Evolutionary conservation across 2,888 invertebrate species (phyloP), one percentile per base, ranked within the genome.

Genomic region (Alviniconcha strummeri): DNA sequence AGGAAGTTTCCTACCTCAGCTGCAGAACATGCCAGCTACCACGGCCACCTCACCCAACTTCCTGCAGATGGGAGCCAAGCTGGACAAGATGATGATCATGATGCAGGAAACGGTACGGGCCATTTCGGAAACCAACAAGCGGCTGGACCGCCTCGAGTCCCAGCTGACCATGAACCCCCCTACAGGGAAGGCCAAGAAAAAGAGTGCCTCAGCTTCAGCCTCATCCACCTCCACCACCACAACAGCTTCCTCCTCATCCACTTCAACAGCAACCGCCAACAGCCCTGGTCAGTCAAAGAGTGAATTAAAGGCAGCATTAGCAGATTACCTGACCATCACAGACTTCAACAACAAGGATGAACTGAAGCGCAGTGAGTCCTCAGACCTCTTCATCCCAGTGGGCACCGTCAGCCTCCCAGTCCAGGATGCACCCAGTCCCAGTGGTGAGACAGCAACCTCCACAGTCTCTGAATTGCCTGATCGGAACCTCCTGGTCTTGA

Each of bases 341-440:
- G 86, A 86, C 54, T 86, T 85, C 80, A 83, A 84, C 55, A 85
- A 85, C 54, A 85, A 84, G 13, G 86, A 86, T 76, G 86, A 86
- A 54, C 81, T 86, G 56, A 84, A 83, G 69, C 84, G 86, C 54
- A 84, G 83, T 52, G 86, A 86, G 72, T 86, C 86, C 55, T 86
- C 86, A 0, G 86, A 86, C 74, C 84, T 86, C 55, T 86, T 86
- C 80, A 86, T 86, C 64, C 86, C 86, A 17, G 86, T 86, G 0
- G 86, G 86, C 72, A 86, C 86, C 0, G 83, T 86, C 52, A 85
- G 85, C 15, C 77, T 86, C 82, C 78, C 82, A 69, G 84, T 86
- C 55, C 78, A 85, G 15, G 85, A 85, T 5, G 77, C 85, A 13
- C 82, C 84, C 52, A 86, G 86, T 11, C 86, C 86, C 36, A 69